Evolutionary conservation across 2,888 invertebrate species (phyloP), one percentile per base, ranked within the genome.

Genomic region (Eupithecia subfuscata): DNA sequence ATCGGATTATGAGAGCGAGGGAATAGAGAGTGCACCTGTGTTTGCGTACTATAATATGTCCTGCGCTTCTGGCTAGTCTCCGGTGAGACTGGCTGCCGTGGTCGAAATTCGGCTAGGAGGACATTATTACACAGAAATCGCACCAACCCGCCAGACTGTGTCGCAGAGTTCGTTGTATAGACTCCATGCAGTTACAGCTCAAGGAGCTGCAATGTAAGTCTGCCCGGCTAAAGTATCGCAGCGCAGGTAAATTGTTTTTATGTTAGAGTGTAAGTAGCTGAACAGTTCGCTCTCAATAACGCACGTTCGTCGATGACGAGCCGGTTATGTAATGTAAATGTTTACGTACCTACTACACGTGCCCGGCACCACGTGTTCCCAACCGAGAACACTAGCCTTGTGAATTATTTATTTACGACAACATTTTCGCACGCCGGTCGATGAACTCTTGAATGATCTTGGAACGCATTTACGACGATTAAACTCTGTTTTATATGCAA

Each of bases 341-440:
- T 94, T 94, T 94, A 93, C 92, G 91, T 92, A 93, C 92, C 91
- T 92, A 91, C 90, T 86, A 90, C 94, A 94, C 94, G 94, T 91
- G 92, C 90, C 86, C 86, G 88, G 86, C 82, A 89, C 90, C 88
- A 92, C 94, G 93, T 94, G 94, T 93, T 93, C 92, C 91, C 90
- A 90, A 89, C 91, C 87, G 89, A 92, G 92, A 93, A 93, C 93
- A 94, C 94, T 94, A 95, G 94, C 94, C 94, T 95, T 95, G 94
- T 95, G 94, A 95, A 94, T 94, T 95, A 95, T 95, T 94, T 95
- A 95, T 95, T 95, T 95, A 94, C 94, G 94, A 94, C 93, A 93
- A 92, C 94, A 94, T 94, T 94, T 94, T 94, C 94, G 93, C 94
- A 94, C 94, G 94, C 91, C 92, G 94, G 94, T 94, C 94, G 91